A percentile compares a stretch with the other conserved stretches of the same genome.
Evolutionary conservation across 1,140 invertebrate species (phyloP).

Genomic region (Chrysomallon squamiferum): DNA sequence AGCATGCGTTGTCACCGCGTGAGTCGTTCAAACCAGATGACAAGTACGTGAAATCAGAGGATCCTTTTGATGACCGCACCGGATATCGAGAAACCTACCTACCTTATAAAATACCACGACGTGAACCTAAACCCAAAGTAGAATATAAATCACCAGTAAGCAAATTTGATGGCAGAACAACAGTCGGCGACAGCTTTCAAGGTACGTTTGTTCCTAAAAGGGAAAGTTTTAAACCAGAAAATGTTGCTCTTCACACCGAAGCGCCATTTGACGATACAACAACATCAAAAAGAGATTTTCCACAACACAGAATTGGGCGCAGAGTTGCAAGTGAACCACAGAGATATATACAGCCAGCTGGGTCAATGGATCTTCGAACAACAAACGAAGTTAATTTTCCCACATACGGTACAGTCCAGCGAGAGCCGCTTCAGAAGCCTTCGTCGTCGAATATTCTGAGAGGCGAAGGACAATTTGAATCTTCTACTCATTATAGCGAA

Average conservation of each 20-base stretch:
- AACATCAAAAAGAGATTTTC: background rate
- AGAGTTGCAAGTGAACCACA: background rate
- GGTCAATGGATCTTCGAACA: background rate
- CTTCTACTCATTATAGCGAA: background rate
- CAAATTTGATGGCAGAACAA: background rate
- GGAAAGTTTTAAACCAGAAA: background rate
- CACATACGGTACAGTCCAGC: background rate
- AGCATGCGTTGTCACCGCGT: background rate
- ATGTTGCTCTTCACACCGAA: background rate
- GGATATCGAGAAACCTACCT: background rate
- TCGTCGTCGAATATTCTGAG: background rate
- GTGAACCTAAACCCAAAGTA: background rate
- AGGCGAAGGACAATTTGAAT: background rate
- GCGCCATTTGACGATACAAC: background rate
- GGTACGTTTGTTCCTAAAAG: background rate
- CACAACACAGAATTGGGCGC: background rate
- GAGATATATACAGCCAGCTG: background rate
- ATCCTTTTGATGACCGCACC: conserved; percentile 1
- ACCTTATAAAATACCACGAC: background rate
- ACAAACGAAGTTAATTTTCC: background rate
- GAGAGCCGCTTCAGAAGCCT: background rate
- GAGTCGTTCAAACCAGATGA: background rate
- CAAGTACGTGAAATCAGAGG: background rate
- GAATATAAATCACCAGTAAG: background rate
- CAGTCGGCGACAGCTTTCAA: background rate